Evolutionary conservation across 92 coral and sea anemone species (phyloP), one percentile per base, ranked within the genome.

Genomic region (Zoanthus gigantus): DNA sequence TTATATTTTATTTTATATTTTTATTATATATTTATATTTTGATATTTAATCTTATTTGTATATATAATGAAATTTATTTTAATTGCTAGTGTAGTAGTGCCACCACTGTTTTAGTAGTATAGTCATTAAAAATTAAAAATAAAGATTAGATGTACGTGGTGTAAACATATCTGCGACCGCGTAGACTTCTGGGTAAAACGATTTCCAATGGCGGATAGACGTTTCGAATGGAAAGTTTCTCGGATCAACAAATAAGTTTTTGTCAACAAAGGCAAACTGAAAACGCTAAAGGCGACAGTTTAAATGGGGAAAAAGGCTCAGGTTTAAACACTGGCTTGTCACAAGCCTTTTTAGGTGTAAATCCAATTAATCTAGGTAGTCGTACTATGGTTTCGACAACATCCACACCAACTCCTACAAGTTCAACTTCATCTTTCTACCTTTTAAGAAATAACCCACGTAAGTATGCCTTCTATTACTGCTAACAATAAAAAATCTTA

Each of bases 311-410:
- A 37, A 66, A 87, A 37, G 58, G 28, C 5, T 31, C 81, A 75
- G 68, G 85, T 66, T 68, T 60, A 18, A 69, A 30, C 76, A 54
- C 71, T 11, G 85, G 86, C 68, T 84, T 91, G 11, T 82, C 86
- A 32, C 67, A 82, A 28, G 74, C 93, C 53, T 83, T 83, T 48
- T n/a, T 75, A 57, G 86, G 91, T 17, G 58, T 78, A 16, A 65
- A 79, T 86, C 77, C 84, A 47, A 54, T 67, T 71, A 66, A 71
- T 63, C 85, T 9, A 58, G 79, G 69, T 42, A 71, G 79, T 16
- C 23, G 77, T 61, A 87, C 90, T 77, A 95, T 95, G 98, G 98
- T 95, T 91, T 95, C 98, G 23, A 95, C 98, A 32, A 89, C 96
- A 30, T 94, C 98, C 5, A 88, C 98, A 13, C 96, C 98, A 34